Evolutionary conservation across 2,113 vertebrate species (phyloP).

Genomic region (Gorsachius goisagi): DNA sequence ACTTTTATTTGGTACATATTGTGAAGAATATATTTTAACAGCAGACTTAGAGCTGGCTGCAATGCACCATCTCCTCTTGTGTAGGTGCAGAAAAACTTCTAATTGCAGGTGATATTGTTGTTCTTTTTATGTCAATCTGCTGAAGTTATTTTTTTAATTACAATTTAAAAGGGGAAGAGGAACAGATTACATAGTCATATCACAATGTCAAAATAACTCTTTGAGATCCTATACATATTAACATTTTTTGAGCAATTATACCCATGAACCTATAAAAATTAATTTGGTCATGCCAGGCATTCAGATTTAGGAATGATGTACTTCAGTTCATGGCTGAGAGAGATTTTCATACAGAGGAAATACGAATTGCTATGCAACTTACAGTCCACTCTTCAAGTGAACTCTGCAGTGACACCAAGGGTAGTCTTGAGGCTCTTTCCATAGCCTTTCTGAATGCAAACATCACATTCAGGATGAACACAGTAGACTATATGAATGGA

Average conservation of each 20-base stretch:
- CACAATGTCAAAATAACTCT: background rate
- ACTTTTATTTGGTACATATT: slow-evolving; percentile 45
- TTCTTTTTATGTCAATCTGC: background rate
- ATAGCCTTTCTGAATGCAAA: background rate
- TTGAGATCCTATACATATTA: background rate
- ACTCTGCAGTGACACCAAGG: background rate
- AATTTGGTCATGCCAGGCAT: background rate
- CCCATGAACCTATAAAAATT: background rate
- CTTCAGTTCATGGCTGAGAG: background rate
- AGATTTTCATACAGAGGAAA: background rate
- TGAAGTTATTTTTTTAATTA: background rate
- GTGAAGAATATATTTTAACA: slow-evolving; percentile 44
- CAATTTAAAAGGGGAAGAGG: background rate
- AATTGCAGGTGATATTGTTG: slow-evolving; percentile 35
- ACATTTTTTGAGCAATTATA: background rate
- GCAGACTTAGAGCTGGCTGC: background rate
- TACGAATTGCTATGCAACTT: background rate
- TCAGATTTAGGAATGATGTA: background rate
- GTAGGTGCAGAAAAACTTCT: slow-evolving; percentile 14
- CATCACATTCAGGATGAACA: fast-evolving
- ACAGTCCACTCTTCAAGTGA: background rate
- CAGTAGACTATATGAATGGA: background rate
- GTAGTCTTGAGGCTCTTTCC: background rate
- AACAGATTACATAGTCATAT: background rate
- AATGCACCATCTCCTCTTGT: background rate